Percentiles rank a stretch among this genome's conserved stretches.
phyloP scores from a whole-genome alignment of 2,888 invertebrate genomes.

The Eupithecia subfuscata region DNA sequence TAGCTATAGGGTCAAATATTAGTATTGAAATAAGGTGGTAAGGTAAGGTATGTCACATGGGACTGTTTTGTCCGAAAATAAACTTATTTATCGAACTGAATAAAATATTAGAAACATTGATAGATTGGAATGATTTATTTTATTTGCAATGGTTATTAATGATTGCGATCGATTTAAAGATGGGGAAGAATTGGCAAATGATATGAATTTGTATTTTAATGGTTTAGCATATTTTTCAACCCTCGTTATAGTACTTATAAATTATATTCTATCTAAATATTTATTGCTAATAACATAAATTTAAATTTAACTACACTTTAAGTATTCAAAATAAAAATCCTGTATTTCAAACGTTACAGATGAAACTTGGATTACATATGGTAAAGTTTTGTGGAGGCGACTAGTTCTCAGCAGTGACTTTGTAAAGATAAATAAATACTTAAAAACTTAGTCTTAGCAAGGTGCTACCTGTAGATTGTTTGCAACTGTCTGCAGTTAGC shows the following conservation, averaged over 20 bases:
- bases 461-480: too few relatives aligned
- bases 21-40: conserved; percentile 53
- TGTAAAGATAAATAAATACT: too few relatives aligned
- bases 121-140: conserved; percentile 68
- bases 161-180: conserved; percentile 26
- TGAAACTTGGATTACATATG: background rate
- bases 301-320: too few relatives aligned
- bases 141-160: conserved; percentile 48
- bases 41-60: conserved; percentile 72
- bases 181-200: background rate
- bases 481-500: too few relatives aligned
- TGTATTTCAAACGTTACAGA: background rate
- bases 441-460: background rate
- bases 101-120: conserved; percentile 75
- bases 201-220: background rate
- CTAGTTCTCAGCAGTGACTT: background rate
- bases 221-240: background rate
- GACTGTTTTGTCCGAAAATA: conserved; percentile 81
- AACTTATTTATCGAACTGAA: conserved; percentile 80
- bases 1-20: conserved; percentile 34
- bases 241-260: too few relatives aligned
- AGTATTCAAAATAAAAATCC: background rate
- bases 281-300: too few relatives aligned
- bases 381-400: background rate
- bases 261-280: too few relatives aligned